Base-by-base conservation (phyloP, 2,113 vertebrate species). In the Alexandromys fortis region DNA sequence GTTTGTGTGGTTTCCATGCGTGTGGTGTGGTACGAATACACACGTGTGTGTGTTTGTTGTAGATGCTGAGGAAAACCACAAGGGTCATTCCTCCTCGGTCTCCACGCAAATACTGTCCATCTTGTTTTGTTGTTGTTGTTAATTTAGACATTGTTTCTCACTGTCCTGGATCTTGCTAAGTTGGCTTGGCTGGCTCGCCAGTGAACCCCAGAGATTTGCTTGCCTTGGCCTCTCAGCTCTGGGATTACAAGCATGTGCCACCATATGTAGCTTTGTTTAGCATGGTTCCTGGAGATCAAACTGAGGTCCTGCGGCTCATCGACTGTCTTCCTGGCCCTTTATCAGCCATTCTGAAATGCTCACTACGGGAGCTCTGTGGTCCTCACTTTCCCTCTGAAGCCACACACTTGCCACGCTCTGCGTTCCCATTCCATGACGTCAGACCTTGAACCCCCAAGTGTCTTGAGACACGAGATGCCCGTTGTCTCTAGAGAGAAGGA, bases 401-500 rank as follows among this genome's bases (percentile, higher is more conserved):
- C 30, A 24, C 92, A 13, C 9, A 33, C 45, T 96, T 33, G 14
- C 55, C 6, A 38, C 12, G 14, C 33, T 52, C 72, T 49, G 13
- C 0, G 7, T 28, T 90, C 35, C 45, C 30, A 76, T 81, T 70
- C 89, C 76, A 81, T 49, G 38, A 77, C n/a, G 55, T 21, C 70
- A 76, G 75, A 30, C 61, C 93, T 77, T 45, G 88, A 86, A 58
- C 35, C 81, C n/a, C 79, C 26, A 94, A 72, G 67, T 91, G 81
- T 92, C 83, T 68, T 63, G 68, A 58, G 28, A 72, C 83, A 92
- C 3, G 33, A 21, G 22, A 68, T 0, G 1, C 47, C 55, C 47
- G 87, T 93, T 77, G 61, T 16, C 86, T 78, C 42, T 24, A 2
- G 63, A 89, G 75, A 73, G 61, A 85, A 52, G n/a, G 85, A 86